These are phyloP conservation scores for Orycteropus afer DNA, from an alignment of 2,113 vertebrate genomes.

Conservation along the genomic window DNA sequence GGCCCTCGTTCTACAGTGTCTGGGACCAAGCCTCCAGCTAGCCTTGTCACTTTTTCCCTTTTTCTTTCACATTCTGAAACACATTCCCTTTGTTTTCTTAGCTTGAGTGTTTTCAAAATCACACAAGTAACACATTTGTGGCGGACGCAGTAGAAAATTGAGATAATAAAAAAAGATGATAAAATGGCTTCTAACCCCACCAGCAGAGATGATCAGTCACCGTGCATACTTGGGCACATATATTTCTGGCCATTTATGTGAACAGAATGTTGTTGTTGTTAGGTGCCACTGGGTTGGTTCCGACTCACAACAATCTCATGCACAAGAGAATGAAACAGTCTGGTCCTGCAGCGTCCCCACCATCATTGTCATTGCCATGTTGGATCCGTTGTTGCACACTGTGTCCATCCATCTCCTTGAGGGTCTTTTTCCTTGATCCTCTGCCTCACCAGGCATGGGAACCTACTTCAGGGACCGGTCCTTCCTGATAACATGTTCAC, in stretches of 20 bases:
- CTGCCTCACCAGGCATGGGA: background rate
- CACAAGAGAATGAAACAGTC: too few relatives aligned
- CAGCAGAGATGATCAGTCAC: background rate
- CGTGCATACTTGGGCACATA: background rate
- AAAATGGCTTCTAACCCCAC: background rate
- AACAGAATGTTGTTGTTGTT: too few relatives aligned
- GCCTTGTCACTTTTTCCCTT: background rate
- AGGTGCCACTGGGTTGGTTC: too few relatives aligned
- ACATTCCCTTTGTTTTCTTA: background rate
- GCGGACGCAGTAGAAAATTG: background rate
- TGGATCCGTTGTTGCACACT: too few relatives aligned
- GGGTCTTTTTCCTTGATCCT: background rate
- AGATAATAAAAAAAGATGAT: background rate
- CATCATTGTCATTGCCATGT: too few relatives aligned
- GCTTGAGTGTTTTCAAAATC: background rate
- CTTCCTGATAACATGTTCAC: background rate
- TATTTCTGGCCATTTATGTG: background rate
- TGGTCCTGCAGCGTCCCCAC: too few relatives aligned
- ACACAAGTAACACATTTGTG: background rate
- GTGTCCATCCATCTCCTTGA: too few relatives aligned
- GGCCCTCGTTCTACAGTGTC: background rate
- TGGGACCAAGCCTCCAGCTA: background rate
- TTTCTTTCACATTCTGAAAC: background rate
- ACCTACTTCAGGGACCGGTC: background rate
- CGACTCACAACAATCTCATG: too few relatives aligned